These are phyloP conservation scores for Scyliorhinus canicula DNA, from an alignment of 2,797 vertebrate genomes.

Conservation along the genomic window DNA sequence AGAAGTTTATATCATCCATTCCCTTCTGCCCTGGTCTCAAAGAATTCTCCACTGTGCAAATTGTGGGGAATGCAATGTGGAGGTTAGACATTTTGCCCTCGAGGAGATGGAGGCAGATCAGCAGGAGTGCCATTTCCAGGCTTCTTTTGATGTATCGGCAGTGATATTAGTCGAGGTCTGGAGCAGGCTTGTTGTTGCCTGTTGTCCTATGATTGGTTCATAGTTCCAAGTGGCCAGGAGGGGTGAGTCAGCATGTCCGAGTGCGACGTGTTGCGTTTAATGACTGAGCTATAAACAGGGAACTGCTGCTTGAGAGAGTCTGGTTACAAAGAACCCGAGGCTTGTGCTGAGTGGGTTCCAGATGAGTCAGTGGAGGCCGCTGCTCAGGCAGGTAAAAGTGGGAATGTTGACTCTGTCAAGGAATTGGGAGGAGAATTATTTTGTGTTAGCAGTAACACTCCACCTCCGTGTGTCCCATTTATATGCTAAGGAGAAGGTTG, in stretches of 20 bases:
- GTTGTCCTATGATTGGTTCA: not conserved
- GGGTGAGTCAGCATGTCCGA: not conserved
- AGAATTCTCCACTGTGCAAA: not conserved
- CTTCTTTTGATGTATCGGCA: not conserved
- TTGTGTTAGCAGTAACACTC: not conserved
- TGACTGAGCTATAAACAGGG: not conserved
- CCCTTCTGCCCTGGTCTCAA: not conserved
- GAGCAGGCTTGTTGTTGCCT: not conserved
- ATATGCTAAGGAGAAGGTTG: not conserved
- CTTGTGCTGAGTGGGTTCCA: not conserved
- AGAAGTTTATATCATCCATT: not conserved
- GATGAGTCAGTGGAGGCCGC: not conserved
- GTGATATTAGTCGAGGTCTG: not conserved
- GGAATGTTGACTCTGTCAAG: not conserved
- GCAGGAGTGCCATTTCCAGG: not conserved
- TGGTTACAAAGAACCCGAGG: not conserved
- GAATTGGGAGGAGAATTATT: not conserved
- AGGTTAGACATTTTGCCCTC: not conserved
- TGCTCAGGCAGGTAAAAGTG: not conserved
- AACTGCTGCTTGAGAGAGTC: not conserved
- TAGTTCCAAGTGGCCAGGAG: not conserved
- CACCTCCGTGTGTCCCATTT: not conserved
- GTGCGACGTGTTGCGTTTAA: not conserved
- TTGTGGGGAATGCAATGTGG: not conserved
- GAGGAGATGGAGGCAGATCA: not conserved